Evolutionary conservation across 2,113 vertebrate species (phyloP).

Genomic region (Cettia cetti): DNA sequence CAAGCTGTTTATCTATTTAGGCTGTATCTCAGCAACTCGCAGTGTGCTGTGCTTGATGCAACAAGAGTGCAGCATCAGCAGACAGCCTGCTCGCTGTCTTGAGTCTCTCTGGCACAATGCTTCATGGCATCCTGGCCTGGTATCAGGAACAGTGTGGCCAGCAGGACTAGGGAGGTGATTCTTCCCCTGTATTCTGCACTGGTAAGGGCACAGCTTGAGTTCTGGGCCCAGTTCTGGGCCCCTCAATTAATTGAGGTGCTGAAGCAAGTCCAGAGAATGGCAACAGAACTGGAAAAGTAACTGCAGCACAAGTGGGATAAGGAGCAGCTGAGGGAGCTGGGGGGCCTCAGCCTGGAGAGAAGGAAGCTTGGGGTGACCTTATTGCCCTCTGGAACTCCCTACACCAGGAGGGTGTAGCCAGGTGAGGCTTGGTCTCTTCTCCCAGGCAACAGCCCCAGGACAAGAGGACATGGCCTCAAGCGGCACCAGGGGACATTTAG

Average conservation of each 20-base stretch:
- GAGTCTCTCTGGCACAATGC: background rate
- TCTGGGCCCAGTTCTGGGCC: background rate
- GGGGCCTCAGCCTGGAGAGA: background rate
- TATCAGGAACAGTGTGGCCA: background rate
- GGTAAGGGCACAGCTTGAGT: background rate
- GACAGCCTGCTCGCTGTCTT: rapidly evolving
- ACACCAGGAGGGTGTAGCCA: background rate
- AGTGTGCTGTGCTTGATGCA: rapidly evolving
- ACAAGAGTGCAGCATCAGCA: background rate
- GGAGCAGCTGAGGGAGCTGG: background rate
- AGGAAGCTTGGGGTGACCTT: background rate
- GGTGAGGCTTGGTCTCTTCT: background rate
- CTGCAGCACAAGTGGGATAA: background rate
- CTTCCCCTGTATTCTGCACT: background rate
- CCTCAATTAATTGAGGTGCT: background rate
- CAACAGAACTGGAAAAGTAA: background rate
- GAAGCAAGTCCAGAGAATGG: background rate
- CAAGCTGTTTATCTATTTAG: background rate
- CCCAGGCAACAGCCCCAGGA: background rate
- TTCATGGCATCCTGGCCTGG: background rate
- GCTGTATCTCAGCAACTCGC: no score
- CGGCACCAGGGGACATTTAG: background rate
- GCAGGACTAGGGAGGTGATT: background rate
- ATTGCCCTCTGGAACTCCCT: background rate
- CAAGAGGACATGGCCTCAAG: no score